Percentiles rank a stretch among this genome's conserved stretches.
Evolutionary conservation across 2,113 vertebrate genomes (phyloP).

Genomic region (Heteronetta atricapilla): DNA sequence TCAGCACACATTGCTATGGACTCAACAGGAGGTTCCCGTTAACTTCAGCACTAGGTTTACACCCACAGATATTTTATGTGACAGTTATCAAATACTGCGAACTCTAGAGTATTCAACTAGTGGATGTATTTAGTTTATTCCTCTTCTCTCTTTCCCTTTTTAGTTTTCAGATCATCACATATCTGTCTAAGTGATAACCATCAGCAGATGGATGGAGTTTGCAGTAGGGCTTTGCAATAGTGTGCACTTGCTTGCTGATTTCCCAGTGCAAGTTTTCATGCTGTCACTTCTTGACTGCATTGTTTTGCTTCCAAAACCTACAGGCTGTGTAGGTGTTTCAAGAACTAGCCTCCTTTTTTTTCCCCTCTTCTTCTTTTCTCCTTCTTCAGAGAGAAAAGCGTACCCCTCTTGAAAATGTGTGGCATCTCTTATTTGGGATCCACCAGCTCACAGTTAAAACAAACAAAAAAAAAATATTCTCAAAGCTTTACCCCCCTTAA

Average conservation of each 20-base stretch:
- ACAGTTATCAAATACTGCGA: neutral
- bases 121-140: neutral
- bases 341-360: neutral
- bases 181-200: slow-evolving; percentile 59
- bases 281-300: neutral
- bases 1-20: fast-evolving
- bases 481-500: neutral
- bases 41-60: neutral
- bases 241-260: neutral
- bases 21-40: neutral
- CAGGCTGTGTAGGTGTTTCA: neutral
- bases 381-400: neutral
- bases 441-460: neutral
- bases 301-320: neutral
- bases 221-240: neutral
- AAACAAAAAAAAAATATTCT: neutral
- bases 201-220: slow-evolving; percentile 52
- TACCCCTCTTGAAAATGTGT: neutral
- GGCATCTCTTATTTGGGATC: neutral
- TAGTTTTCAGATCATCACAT: slow-evolving; percentile 18
- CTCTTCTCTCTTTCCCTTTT: neutral
- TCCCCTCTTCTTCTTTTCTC: neutral
- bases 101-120: neutral
- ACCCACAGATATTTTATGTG: neutral
- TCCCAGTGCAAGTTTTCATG: neutral